Evolutionary conservation across 2,113 vertebrate genomes (phyloP).

Genomic region (Gulo gulo): DNA sequence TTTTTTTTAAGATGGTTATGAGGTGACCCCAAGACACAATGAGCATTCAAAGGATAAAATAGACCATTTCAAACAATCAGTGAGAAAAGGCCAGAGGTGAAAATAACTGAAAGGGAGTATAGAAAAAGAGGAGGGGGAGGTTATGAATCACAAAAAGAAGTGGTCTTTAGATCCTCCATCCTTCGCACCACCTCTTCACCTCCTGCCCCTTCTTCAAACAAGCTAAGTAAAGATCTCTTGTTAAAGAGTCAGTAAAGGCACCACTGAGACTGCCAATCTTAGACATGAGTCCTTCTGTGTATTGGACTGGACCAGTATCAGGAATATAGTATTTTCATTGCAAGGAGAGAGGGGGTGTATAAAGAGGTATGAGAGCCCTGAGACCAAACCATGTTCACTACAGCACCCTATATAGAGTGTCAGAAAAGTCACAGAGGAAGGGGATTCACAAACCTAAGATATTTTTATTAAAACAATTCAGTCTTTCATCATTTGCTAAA

Average conservation of each 20-base stretch:
- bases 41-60: background rate
- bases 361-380: background rate
- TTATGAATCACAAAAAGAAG: background rate
- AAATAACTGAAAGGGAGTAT: background rate
- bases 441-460: constrained; percentile 6
- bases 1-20: constrained; percentile 4
- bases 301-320: background rate
- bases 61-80: background rate
- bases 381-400: background rate
- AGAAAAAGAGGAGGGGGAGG: background rate
- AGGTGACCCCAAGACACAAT: background rate
- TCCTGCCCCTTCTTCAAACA: background rate
- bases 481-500: constrained; percentile 25
- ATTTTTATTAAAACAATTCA: constrained; percentile 38
- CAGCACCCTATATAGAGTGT: background rate
- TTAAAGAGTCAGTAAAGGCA: background rate
- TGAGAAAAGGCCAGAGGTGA: background rate
- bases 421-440: background rate
- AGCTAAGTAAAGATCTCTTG: constrained; percentile 10
- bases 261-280: background rate
- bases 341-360: background rate
- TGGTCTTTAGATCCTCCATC: background rate
- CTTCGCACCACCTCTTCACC: background rate
- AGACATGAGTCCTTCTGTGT: background rate
- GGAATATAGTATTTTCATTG: background rate